Percentiles rank a stretch among this genome's conserved stretches.
These are phyloP conservation scores for Cyrtodaria siliqua DNA, from an alignment of 2,888 invertebrate species.

Conservation along the genomic window DNA sequence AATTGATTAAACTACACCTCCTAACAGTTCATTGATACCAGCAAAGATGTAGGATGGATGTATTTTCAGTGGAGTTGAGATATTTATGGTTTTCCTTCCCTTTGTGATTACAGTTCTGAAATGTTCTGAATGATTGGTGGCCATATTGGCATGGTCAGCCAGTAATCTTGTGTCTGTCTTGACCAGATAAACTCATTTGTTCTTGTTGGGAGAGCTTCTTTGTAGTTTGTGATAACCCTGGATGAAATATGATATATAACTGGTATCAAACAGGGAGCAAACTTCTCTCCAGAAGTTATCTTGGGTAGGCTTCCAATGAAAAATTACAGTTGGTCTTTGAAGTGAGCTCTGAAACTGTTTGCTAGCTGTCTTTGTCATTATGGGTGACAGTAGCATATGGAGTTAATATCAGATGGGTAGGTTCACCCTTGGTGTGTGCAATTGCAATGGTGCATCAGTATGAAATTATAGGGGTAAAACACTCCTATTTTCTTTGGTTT, in stretches of 20 bases:
- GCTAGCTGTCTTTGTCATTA: no score
- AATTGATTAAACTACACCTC: neutral
- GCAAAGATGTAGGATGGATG: slow-evolving; percentile 13
- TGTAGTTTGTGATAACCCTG: slow-evolving; percentile 17
- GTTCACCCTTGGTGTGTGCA: no score
- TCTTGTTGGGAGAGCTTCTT: slow-evolving; percentile 18
- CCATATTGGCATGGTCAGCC: slow-evolving; percentile 18
- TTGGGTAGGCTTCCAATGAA: no score
- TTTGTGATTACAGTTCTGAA: slow-evolving; percentile 20
- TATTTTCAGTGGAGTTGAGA: slow-evolving; percentile 29
- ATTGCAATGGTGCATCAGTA: no score
- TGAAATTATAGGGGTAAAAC: no score
- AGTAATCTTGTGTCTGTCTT: slow-evolving; percentile 28
- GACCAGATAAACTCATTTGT: slow-evolving; percentile 35
- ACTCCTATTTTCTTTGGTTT: no score
- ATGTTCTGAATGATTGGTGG: no score
- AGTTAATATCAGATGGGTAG: no score
- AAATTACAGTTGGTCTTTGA: no score
- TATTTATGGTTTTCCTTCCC: slow-evolving; percentile 34
- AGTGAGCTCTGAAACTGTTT: no score
- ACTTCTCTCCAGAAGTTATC: no score
- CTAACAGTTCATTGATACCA: neutral
- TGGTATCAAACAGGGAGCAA: slow-evolving; percentile 1
- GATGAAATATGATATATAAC: slow-evolving; percentile 21
- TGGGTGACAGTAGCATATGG: no score